Evolutionary conservation across 2,113 vertebrate genomes (phyloP).

Genomic region (Xenus cinereus): DNA sequence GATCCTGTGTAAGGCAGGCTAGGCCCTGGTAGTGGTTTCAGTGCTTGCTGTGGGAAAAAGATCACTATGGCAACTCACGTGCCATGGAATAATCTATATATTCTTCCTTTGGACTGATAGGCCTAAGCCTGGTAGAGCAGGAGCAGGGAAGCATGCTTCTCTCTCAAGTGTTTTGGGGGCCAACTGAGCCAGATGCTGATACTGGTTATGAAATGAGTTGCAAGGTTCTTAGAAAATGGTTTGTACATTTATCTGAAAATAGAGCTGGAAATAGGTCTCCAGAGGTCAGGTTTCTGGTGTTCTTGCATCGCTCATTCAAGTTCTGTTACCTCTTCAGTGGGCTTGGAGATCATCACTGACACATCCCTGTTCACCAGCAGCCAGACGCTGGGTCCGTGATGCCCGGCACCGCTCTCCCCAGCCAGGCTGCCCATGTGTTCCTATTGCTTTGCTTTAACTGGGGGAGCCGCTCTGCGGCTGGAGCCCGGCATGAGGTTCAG

Average conservation of each 20-base stretch:
- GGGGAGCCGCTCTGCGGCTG: background rate
- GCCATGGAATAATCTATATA: background rate
- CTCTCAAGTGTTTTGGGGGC: background rate
- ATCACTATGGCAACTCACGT: background rate
- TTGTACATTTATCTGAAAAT: background rate
- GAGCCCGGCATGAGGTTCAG: background rate
- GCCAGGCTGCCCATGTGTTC: background rate
- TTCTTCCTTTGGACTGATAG: background rate
- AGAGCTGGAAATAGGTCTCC: background rate
- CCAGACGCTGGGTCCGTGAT: fast-evolving
- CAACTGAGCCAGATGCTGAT: background rate
- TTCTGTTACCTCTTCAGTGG: background rate
- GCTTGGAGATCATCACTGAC: background rate
- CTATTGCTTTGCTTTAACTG: background rate
- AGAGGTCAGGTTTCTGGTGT: background rate
- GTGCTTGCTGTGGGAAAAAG: background rate
- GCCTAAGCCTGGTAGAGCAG: background rate
- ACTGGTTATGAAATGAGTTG: background rate
- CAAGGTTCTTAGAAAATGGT: background rate
- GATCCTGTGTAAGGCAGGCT: background rate
- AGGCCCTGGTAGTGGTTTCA: background rate
- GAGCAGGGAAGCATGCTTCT: background rate
- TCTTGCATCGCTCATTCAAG: background rate
- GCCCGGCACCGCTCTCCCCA: background rate
- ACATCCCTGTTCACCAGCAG: background rate